Conservation (phyloP, 2,888 invertebrate genomes). For the Drosophila dives region DNA sequence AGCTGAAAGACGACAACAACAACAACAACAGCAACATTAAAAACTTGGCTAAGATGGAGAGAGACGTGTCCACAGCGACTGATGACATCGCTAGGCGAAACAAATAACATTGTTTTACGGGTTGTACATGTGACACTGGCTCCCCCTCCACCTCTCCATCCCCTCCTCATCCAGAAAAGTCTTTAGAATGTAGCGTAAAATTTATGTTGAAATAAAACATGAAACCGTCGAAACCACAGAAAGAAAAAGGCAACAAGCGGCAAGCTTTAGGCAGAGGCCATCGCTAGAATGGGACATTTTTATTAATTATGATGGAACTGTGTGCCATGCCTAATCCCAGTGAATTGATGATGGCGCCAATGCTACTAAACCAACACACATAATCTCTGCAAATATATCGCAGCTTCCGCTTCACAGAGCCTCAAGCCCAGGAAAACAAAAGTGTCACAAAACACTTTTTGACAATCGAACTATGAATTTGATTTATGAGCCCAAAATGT, state of each 20-base stretch:
- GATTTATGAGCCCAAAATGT: slow-evolving; percentile 43
- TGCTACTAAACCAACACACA: slow-evolving; percentile 41
- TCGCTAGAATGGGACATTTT: slow-evolving; percentile 29
- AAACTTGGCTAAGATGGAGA: slow-evolving; percentile 4
- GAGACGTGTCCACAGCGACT: slow-evolving; percentile 32
- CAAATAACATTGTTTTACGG: slow-evolving; percentile 71
- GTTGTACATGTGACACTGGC: slow-evolving; percentile 61
- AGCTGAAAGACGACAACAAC: slow-evolving; percentile 31
- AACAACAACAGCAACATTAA: slow-evolving; percentile 24
- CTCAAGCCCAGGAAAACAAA: slow-evolving; percentile 15
- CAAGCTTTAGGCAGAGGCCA: not conserved
- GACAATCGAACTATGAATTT: slow-evolving; percentile 50
- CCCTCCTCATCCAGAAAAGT: slow-evolving; percentile 2
- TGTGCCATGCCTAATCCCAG: slow-evolving; percentile 54
- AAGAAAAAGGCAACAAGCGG: slow-evolving; percentile 1
- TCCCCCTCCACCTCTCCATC: not conserved
- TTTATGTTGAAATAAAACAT: slow-evolving; percentile 72
- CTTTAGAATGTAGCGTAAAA: slow-evolving; percentile 55
- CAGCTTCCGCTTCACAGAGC: slow-evolving; percentile 44
- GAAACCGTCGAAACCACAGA: slow-evolving; percentile 43
- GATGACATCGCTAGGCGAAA: slow-evolving; percentile 67
- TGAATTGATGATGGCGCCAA: slow-evolving; percentile 72
- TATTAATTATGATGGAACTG: slow-evolving; percentile 70
- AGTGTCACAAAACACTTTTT: slow-evolving; percentile 38
- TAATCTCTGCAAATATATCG: slow-evolving; percentile 36